Conservation (phyloP, 1,140 invertebrate species). For the Drosophila virilis region DNA sequence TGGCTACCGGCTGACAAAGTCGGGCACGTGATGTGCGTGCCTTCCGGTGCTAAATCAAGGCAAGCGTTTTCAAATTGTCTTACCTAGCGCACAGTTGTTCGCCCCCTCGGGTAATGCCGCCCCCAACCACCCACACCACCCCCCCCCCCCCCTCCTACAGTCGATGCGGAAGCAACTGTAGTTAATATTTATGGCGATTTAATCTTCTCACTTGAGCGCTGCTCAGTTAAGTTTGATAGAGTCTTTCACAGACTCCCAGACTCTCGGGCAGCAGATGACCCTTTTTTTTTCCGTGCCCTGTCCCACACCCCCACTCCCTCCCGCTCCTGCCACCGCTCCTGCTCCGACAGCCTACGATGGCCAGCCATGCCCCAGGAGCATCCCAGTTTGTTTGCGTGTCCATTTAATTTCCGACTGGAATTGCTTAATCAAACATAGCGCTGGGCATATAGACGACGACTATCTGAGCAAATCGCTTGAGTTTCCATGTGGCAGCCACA, state of each 20-base stretch:
- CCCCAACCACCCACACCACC: not conserved
- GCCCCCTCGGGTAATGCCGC: not conserved
- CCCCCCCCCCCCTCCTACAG: not conserved
- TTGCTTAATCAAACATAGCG: conserved; percentile 77
- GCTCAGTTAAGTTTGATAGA: conserved; percentile 81
- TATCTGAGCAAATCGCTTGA: conserved; percentile 49
- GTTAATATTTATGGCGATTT: conserved; percentile 83
- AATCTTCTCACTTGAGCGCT: conserved; percentile 81
- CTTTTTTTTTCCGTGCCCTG: conserved; percentile 52
- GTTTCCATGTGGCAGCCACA: not conserved
- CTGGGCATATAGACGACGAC: conserved; percentile 5
- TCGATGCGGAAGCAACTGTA: conserved; percentile 68
- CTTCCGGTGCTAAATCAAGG: conserved; percentile 81
- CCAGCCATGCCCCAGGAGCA: not conserved
- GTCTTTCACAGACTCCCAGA: conserved; percentile 22
- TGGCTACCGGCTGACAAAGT: not conserved
- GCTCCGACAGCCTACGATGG: not conserved
- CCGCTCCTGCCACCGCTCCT: not conserved
- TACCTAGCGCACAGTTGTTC: conserved; percentile 50
- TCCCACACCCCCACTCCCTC: not conserved
- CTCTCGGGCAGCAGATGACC: conserved; percentile 42
- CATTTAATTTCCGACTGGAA: conserved; percentile 81
- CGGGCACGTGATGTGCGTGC: conserved; percentile 74
- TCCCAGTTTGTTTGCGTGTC: conserved; percentile 78
- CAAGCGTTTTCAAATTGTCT: conserved; percentile 78